Evolutionary conservation across 2,113 vertebrate species (phyloP).

Genomic region (Menidia beryllina): DNA sequence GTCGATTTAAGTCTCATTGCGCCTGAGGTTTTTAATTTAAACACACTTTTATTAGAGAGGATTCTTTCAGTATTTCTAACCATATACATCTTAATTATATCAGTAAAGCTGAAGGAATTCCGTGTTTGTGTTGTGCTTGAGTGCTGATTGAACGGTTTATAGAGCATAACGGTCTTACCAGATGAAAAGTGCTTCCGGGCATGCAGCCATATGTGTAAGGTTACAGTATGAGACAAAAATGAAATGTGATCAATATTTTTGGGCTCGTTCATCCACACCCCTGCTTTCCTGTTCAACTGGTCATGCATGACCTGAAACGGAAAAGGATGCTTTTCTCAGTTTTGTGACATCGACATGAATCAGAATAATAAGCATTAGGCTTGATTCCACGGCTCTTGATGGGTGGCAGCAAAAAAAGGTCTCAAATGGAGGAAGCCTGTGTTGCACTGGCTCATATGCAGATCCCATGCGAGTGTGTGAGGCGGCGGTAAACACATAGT

Average conservation of each 20-base stretch:
- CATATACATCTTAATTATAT: conserved; percentile 65
- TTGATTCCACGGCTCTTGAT: conserved; percentile 5
- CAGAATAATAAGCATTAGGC: conserved; percentile 23
- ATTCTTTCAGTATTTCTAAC: conserved; percentile 71
- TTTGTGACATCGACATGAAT: conserved; percentile 31
- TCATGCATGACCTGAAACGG: conserved; percentile 33
- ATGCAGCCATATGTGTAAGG: conserved; percentile 45
- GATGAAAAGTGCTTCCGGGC: conserved; percentile 51
- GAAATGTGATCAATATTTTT: conserved; percentile 60
- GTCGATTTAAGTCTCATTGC: conserved; percentile 77
- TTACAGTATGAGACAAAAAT: conserved; percentile 48
- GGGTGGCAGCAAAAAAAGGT: conserved; percentile 13
- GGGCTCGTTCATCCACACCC: conserved; percentile 33
- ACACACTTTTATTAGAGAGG: conserved; percentile 60
- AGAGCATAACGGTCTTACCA: conserved; percentile 30
- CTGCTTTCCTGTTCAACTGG: conserved; percentile 49
- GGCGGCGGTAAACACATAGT: conserved; percentile 53
- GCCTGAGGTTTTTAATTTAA: conserved; percentile 76
- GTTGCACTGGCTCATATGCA: conserved; percentile 17
- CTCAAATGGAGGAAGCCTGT: conserved; percentile 18
- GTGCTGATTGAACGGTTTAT: conserved; percentile 40
- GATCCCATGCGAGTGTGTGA: conserved; percentile 24
- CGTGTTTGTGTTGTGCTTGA: conserved; percentile 26
- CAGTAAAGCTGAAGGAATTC: conserved; percentile 61
- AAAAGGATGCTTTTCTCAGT: conserved; percentile 51